Base-by-base conservation (phyloP, 2,888 invertebrate species). In the Parasteatoda lunata region DNA sequence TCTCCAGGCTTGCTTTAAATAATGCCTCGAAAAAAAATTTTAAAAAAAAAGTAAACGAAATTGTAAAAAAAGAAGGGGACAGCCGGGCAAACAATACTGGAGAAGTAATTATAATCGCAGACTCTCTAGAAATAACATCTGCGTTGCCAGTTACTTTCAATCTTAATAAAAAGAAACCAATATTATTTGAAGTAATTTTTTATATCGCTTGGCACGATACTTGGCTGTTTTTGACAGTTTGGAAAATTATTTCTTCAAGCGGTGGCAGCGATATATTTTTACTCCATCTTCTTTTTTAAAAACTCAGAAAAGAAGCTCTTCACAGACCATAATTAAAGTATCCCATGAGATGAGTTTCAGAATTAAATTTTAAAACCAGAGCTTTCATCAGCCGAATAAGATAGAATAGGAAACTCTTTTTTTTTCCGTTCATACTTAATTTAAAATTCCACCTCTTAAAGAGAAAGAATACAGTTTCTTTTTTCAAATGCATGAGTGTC, bases 171-270 rank as follows among this genome's bases (percentile, higher is more conserved):
- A 84, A 75, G 78, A 75, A 78, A 78, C 73, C 64, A 69, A 73
- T 84, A 84, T 78, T 78, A 84, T 79, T 78, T 84, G 84, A 84
- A 79, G 77, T 73, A 68, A 73, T 66, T 84, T 84, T 84, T 73
- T 77, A 66, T 73, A 15, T 68, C 51, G n/a, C 59, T 54, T 30
- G 49, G 79, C 30, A 65, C 48, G 15, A 51, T 69, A 64, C 8
- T 48, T 80, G 64, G 79, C 65, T 85, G 85, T 86, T 86, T 77
- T 77, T 81, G 85, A 80, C 85, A 86, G 76, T 86, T 77, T 71
- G 47, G 85, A 86, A 86, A 86, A 86, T 86, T 86, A 80, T 86
- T 86, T 86, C 85, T 86, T 86, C 80, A 80, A 80, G 65, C 66
- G 69, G 66, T 71, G 65, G 76, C 71, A 65, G 85, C 71, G 71